A percentile compares a stretch with the other conserved stretches of the same genome.
phyloP scores from a whole-genome alignment of 2,888 invertebrate genomes.

The Epistrophe eligans region DNA sequence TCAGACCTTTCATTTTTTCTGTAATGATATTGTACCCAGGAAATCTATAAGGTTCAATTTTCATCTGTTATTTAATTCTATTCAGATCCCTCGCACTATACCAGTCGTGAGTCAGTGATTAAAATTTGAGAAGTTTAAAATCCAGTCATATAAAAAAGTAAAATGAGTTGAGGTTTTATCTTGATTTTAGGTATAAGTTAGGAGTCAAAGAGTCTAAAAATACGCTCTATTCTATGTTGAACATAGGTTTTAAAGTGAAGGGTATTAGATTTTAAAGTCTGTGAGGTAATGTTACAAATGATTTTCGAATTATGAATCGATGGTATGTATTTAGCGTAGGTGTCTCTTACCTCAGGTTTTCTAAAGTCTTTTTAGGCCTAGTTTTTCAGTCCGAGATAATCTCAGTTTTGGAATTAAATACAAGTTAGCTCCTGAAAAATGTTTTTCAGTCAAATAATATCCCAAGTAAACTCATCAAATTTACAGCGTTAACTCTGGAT shows the following conservation, averaged over 20 bases:
- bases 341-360: no score
- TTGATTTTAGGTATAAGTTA: slow-evolving; percentile 40
- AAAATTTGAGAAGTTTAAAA: slow-evolving; percentile 28
- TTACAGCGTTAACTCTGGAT: no score
- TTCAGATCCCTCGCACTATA: not conserved
- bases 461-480: no score
- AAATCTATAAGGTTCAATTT: slow-evolving; percentile 58
- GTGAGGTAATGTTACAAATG: not conserved
- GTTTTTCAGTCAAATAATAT: no score
- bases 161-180: slow-evolving; percentile 50
- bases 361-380: no score
- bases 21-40: slow-evolving; percentile 34
- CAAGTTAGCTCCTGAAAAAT: no score
- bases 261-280: not conserved
- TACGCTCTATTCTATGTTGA: not conserved
- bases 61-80: slow-evolving; percentile 24
- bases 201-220: slow-evolving; percentile 22
- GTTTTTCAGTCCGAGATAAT: no score
- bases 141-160: slow-evolving; percentile 20
- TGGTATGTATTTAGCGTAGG: no score
- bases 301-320: no score
- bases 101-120: slow-evolving; percentile 55
- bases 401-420: no score
- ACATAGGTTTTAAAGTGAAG: slow-evolving; percentile 18
- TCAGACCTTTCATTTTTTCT: slow-evolving; percentile 45